Evolutionary conservation across 2,797 vertebrate species (phyloP), one percentile per base, ranked within the genome.

Genomic region (Rhinichthys osculus): DNA sequence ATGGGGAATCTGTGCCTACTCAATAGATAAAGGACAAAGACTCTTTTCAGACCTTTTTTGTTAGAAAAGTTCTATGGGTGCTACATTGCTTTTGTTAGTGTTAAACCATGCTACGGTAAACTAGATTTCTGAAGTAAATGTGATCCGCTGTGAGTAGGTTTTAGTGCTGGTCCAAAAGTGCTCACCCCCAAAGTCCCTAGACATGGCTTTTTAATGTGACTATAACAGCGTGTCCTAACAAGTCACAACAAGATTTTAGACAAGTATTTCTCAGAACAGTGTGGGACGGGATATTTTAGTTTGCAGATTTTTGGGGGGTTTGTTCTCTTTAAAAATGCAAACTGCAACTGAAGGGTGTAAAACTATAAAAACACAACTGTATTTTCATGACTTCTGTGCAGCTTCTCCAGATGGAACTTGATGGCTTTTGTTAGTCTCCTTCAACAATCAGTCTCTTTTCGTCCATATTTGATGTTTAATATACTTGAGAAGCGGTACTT

Each of bases 1-100:
- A 62, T 73, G 66, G 30, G 30, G 38, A 77, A 78, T 40, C 50
- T 78, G 62, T 44, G 17, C 23, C 83, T 77, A 82, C 69, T 88
- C 27, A 52, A 23, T 50, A 40, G 69, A 42, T 77, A 44, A 83
- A 78, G 42, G 76, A 78, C 57, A 67, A 64, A 66, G 62, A 27
- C 77, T 85, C 62, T 70, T 84, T 85, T 59, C 23, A 70, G 23
- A 27, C 13, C 5, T 6, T 30, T 84, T 78, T 67, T 6, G n/a
- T 76, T 33, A 1, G 44, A 42, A 57, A 23, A 16, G 47, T 67
- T 78, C 64, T 17, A n/a, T 66, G 47, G 62, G 30, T 76, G 54
- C n/a, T 35, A 11, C 9, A 8, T 67, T 83, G 57, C 44, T 83
- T 77, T 54, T 47, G 42, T 62, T 40, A 35, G 13, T 23, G 27